Conservation (phyloP, 2,113 vertebrate species). For the Calyptomena viridis region DNA sequence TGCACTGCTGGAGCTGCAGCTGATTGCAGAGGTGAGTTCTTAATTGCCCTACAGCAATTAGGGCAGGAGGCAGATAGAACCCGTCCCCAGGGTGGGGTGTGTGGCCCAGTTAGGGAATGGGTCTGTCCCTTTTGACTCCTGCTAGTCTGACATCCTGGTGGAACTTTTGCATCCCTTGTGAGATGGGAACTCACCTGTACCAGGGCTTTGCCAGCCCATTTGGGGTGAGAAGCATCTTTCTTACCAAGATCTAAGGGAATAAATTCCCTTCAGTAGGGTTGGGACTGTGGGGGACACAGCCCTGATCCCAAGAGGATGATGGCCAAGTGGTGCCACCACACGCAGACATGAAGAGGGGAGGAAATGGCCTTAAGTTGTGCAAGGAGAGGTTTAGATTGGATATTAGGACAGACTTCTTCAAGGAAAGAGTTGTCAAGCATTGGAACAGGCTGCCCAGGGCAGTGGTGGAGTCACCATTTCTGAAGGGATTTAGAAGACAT, state of each 20-base stretch:
- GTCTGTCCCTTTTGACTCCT: background rate
- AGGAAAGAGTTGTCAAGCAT: background rate
- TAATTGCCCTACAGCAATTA: background rate
- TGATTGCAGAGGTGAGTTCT: background rate
- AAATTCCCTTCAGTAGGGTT: background rate
- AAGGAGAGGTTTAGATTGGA: background rate
- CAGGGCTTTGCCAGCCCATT: background rate
- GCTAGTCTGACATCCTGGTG: background rate
- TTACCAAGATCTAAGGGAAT: background rate
- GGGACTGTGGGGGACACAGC: background rate
- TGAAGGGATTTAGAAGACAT: background rate
- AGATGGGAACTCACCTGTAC: background rate
- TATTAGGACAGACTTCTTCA: background rate
- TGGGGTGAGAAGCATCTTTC: background rate
- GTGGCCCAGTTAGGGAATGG: rapidly evolving
- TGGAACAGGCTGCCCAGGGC: background rate
- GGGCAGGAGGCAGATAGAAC: background rate
- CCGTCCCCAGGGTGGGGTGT: background rate
- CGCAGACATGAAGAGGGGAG: rapidly evolving
- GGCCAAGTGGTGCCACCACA: background rate
- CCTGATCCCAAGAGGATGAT: background rate
- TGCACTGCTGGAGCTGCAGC: background rate
- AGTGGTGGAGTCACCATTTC: background rate
- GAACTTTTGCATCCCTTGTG: rapidly evolving
- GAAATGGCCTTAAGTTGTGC: rapidly evolving